Conservation (phyloP, 2,797 vertebrate genomes). For the Sparidentex hasta region DNA sequence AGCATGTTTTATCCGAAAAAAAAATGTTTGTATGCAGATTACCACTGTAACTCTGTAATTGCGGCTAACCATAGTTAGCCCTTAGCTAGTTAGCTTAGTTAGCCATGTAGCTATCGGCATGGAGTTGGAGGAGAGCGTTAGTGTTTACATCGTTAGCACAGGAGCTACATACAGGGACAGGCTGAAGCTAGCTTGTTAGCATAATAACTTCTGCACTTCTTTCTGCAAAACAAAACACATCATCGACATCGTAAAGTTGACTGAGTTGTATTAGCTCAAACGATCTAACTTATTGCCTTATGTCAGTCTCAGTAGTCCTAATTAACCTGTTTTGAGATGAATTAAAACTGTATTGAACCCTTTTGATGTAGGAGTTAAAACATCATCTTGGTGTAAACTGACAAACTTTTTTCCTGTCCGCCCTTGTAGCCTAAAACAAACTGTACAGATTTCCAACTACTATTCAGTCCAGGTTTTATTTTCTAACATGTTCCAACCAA, state of each 20-base stretch:
- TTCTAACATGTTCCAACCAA: conserved; percentile 10
- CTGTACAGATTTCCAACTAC: conserved; percentile 35
- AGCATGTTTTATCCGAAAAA: no score
- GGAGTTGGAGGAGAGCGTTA: no score
- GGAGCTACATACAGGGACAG: no score
- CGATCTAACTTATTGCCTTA: background rate
- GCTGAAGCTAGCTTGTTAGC: no score
- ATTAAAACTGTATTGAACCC: background rate
- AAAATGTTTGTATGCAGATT: no score
- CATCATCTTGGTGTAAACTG: background rate
- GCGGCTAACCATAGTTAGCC: background rate
- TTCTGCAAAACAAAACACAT: no score
- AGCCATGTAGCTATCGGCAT: no score
- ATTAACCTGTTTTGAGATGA: background rate
- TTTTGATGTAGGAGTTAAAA: no score
- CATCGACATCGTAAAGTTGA: no score
- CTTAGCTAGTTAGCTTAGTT: background rate
- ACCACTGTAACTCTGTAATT: no score
- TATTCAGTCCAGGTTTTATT: conserved; percentile 51
- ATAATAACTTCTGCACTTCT: background rate
- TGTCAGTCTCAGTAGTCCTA: background rate
- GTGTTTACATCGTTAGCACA: no score
- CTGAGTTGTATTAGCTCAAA: background rate
- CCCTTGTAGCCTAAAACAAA: background rate
- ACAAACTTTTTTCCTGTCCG: background rate